Percentiles rank a stretch among this genome's conserved stretches.
These are phyloP conservation scores for Hippasteria phrygiana DNA, from an alignment of 53 echinoderm and acorn worm genomes.

Conservation along the genomic window DNA sequence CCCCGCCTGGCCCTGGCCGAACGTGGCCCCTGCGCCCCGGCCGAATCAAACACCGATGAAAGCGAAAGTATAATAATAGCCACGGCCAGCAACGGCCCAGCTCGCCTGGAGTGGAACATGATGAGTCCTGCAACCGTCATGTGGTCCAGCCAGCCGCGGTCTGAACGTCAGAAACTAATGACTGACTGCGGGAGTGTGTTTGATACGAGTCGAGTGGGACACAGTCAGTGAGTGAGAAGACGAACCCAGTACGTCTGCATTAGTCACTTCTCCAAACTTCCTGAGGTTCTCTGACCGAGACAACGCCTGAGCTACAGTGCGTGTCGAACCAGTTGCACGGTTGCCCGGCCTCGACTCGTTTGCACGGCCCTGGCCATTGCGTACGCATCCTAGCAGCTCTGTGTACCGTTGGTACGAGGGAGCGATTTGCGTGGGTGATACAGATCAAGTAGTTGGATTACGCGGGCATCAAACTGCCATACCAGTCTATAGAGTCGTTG, in stretches of 20 bases:
- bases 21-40: neutral
- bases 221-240: neutral
- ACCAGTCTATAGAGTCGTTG: constrained; percentile 50
- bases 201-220: too few relatives aligned
- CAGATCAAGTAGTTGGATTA: constrained; percentile 59
- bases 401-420: too few relatives aligned
- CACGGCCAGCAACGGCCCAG: neutral
- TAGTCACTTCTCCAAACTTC: constrained; percentile 59
- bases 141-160: constrained; percentile 13
- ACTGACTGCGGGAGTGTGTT: neutral
- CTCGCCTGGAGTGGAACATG: neutral
- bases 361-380: too few relatives aligned
- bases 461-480: constrained; percentile 8
- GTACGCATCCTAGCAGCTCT: too few relatives aligned
- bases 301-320: constrained; percentile 42
- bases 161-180: constrained; percentile 21
- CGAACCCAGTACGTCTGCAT: constrained; percentile 5
- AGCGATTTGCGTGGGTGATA: constrained; percentile 37
- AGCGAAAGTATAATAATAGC: constrained; percentile 22
- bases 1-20: constrained; percentile 1
- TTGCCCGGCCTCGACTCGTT: too few relatives aligned
- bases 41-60: neutral
- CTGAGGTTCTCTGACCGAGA: constrained; percentile 56
- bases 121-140: neutral
- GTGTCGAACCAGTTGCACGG: neutral